phyloP scores from a whole-genome alignment of 2,113 vertebrate species.

The Triplophysa siluroides region DNA sequence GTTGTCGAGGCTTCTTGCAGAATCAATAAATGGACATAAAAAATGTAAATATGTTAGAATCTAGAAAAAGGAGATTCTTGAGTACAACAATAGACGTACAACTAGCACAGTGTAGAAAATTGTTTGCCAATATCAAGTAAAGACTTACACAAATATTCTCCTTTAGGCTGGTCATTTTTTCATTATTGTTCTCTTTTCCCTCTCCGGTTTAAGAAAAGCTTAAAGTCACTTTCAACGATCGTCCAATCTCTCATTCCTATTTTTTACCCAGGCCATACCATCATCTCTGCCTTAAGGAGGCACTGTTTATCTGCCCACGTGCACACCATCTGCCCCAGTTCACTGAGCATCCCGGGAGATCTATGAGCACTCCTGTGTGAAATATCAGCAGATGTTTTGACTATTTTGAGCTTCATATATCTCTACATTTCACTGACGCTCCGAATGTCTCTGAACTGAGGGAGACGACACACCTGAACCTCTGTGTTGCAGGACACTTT shows the following conservation, averaged over 20 bases:
- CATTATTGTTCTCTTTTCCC: not conserved
- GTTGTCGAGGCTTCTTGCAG: too few relatives aligned
- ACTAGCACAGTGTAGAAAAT: not conserved
- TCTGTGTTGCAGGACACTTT: not conserved
- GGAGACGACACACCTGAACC: conserved; percentile 10
- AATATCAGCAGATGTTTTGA: conserved; percentile 35
- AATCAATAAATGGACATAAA: not conserved
- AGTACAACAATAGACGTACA: too few relatives aligned
- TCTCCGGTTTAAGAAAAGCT: not conserved
- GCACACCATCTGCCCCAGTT: not conserved
- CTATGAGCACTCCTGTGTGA: conserved; percentile 31
- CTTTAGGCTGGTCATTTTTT: not conserved
- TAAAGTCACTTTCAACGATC: not conserved
- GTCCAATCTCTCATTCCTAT: not conserved
- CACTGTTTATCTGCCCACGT: conserved; percentile 60
- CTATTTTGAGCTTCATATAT: conserved; percentile 28
- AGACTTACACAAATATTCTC: too few relatives aligned
- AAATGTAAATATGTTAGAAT: not conserved
- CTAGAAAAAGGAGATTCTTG: too few relatives aligned
- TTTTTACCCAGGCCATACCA: conserved; percentile 10
- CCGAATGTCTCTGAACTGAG: not conserved
- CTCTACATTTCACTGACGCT: not conserved
- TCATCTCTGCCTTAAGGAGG: conserved; percentile 59
- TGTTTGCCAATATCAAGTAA: not conserved
- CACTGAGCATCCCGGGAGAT: conserved; percentile 26